Base-by-base conservation (phyloP, 2,797 vertebrate genomes). In the Melanotaenia maccullochi region DNA sequence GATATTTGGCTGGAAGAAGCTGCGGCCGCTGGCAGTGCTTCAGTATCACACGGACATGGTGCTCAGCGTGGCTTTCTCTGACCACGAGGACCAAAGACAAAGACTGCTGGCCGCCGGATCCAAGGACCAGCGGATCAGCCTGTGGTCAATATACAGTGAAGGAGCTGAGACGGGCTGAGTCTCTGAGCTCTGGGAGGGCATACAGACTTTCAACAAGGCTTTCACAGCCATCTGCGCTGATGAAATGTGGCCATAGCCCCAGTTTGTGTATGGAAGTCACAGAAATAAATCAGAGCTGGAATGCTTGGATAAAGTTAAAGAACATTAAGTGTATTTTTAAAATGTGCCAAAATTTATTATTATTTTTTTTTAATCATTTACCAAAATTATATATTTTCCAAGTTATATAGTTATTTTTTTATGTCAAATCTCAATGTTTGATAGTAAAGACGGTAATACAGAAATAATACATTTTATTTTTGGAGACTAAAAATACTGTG, bases 101-200 rank as follows among this genome's bases (percentile, higher is more conserved):
- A 93, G 93, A 36, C 92, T 98, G 74, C 83, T 99, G 87, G 98
- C 97, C 2, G 95, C 96, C 0, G 97, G 96, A 68, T 97, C 97
- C 28, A 96, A 94, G 72, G 98, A 99, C 87, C 95, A 96, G 73
- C 95, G 96, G 76, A 96, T 99, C 89, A 99, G 96, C 67, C 25
- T 98, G 85, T 99, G 98, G 98, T 97, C 97, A 0, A 87, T 98
- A 81, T 98, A 96, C 83, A 93, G 89, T 0, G 65, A 96, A 57
- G 87, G 72, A 60, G 1, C 68, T 1, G 71, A 79, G 56, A 78
- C 76, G 0, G 44, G 65, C 70, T 89, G 81, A 89, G 55, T 42
- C 28, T 25, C 42, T 5, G n/a, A 74, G 63, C 62, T 65, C 58
- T 61, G n/a, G 24, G 32, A 65, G 44, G 24, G 70, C 56, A 25